A percentile compares a stretch with the other conserved stretches of the same genome.
These are phyloP conservation scores for Excalfactoria chinensis DNA, from an alignment of 2,113 vertebrate genomes.

Conservation along the genomic window DNA sequence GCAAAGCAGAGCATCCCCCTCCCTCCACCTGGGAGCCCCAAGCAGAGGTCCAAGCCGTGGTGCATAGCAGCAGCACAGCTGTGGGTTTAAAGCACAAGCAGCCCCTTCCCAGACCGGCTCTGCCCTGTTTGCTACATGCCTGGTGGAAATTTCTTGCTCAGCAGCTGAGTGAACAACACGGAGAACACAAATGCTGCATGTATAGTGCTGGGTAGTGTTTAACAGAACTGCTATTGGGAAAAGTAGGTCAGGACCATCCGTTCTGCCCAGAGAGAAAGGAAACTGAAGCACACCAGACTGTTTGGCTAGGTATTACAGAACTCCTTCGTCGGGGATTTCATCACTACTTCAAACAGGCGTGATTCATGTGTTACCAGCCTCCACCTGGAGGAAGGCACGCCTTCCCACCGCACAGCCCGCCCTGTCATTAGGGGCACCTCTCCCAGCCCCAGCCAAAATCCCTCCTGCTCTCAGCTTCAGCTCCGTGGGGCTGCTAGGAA, in stretches of 20 bases:
- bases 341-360: constrained; percentile 66
- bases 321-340: constrained; percentile 59
- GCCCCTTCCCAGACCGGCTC: not conserved
- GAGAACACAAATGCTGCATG: accelerated
- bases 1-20: not conserved
- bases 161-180: not conserved
- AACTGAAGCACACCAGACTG: constrained; percentile 13
- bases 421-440: constrained; percentile 36
- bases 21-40: not conserved
- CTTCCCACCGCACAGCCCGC: constrained; percentile 40
- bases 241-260: constrained; percentile 36
- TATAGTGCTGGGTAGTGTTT: not conserved
- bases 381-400: constrained; percentile 55
- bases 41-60: not conserved
- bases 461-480: not conserved
- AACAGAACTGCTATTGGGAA: not conserved
- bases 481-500: not conserved
- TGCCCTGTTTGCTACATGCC: not conserved
- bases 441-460: not conserved
- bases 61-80: not conserved
- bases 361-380: constrained; percentile 43
- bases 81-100: not conserved
- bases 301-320: constrained; percentile 64
- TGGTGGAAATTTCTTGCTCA: not conserved
- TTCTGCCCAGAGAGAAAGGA: not conserved